Evolutionary conservation across 2,888 invertebrate species (phyloP).

Genomic region (Protonemura montana): DNA sequence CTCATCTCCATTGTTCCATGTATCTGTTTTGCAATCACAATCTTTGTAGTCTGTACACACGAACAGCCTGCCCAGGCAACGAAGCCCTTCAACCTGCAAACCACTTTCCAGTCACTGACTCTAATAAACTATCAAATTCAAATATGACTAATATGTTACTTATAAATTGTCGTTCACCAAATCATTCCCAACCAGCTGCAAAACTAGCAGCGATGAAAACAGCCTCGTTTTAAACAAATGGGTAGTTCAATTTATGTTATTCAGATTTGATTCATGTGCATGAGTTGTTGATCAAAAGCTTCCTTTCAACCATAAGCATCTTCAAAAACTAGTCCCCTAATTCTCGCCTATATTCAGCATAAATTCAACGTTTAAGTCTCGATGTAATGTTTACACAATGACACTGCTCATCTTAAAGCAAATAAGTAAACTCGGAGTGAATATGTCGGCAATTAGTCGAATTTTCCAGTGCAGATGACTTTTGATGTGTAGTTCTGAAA

Average conservation of each 20-base stretch:
- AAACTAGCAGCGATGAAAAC: background rate
- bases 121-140: background rate
- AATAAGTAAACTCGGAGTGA: background rate
- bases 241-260: background rate
- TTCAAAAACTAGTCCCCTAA: no score
- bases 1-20: background rate
- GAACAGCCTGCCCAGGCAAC: background rate
- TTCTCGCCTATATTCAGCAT: background rate
- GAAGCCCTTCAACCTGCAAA: background rate
- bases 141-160: background rate
- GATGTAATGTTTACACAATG: background rate
- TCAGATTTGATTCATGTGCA: no score
- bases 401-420: background rate
- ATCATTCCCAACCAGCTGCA: background rate
- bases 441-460: background rate
- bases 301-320: no score
- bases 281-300: no score
- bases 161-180: background rate
- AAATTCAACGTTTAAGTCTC: background rate
- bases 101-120: background rate
- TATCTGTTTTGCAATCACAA: background rate
- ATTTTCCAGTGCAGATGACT: background rate
- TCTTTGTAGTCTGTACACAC: background rate
- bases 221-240: background rate
- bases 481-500: slow-evolving; percentile 4